Conservation (phyloP, 1,140 invertebrate genomes). For the Drosophila grimshawi region DNA sequence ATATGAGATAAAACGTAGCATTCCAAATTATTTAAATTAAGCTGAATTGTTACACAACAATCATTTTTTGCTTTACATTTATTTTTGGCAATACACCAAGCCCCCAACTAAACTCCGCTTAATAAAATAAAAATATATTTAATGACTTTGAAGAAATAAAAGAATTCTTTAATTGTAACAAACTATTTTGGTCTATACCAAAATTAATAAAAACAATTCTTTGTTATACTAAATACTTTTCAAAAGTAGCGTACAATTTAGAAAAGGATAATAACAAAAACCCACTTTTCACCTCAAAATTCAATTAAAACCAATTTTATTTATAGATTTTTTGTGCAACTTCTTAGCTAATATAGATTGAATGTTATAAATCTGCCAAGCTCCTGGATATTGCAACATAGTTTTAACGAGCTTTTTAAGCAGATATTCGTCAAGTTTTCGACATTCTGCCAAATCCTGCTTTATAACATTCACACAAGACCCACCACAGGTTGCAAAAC, state of each 20-base stretch:
- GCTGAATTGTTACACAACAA: background rate
- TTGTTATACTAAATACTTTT: too few species aligned
- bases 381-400: constrained; percentile 17
- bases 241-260: background rate
- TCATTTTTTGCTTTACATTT: background rate
- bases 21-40: constrained; percentile 8
- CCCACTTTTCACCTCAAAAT: background rate
- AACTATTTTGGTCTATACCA: too few species aligned
- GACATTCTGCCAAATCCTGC: constrained; percentile 45
- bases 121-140: too few species aligned
- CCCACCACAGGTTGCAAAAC: constrained; percentile 25
- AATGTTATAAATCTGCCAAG: background rate
- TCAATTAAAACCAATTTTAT: background rate
- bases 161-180: too few species aligned
- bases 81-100: background rate
- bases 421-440: constrained; percentile 23
- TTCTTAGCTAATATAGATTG: constrained; percentile 5
- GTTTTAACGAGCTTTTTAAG: constrained; percentile 15
- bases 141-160: too few species aligned
- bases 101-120: too few species aligned
- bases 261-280: background rate
- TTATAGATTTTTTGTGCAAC: background rate
- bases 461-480: constrained; percentile 27
- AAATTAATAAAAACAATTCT: too few species aligned
- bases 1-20: background rate